Percentiles rank a stretch among this genome's conserved stretches.
Conservation (phyloP, 2,113 vertebrate genomes). For the Amblyopsis rosae region DNA sequence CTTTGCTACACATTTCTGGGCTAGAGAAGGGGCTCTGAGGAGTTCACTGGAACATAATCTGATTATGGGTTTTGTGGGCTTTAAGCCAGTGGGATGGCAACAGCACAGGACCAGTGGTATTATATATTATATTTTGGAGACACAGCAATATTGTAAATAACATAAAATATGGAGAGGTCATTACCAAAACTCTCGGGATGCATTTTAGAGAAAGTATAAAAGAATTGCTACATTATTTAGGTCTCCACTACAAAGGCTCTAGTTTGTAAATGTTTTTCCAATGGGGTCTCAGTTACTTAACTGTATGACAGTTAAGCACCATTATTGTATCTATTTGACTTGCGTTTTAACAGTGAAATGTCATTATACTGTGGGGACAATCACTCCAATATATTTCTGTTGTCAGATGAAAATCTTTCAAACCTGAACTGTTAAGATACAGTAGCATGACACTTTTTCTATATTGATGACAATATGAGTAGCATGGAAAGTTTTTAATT, state of each 20-base stretch:
- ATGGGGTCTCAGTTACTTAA: too few species aligned
- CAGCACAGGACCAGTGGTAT: conserved; percentile 19
- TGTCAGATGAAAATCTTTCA: too few species aligned
- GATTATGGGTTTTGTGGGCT: conserved; percentile 49
- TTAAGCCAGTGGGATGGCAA: conserved; percentile 13
- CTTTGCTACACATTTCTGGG: conserved; percentile 62
- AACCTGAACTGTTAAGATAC: too few species aligned
- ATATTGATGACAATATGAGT: too few species aligned
- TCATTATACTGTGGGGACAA: too few species aligned
- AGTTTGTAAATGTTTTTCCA: background rate
- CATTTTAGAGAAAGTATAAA: background rate
- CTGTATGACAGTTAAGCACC: too few species aligned
- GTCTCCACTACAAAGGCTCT: background rate
- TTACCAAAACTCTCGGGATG: background rate
- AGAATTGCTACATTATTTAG: background rate
- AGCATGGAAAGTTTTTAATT: too few species aligned
- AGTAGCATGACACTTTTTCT: too few species aligned
- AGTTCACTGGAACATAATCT: conserved; percentile 55
- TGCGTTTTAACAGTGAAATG: too few species aligned
- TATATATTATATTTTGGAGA: conserved; percentile 7
- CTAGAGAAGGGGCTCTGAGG: conserved; percentile 35
- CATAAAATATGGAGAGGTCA: background rate
- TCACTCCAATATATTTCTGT: too few species aligned
- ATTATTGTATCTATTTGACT: too few species aligned
- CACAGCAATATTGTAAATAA: background rate